phyloP scores from a whole-genome alignment of 2,888 invertebrate genomes.

The Geotrupes spiniger region DNA sequence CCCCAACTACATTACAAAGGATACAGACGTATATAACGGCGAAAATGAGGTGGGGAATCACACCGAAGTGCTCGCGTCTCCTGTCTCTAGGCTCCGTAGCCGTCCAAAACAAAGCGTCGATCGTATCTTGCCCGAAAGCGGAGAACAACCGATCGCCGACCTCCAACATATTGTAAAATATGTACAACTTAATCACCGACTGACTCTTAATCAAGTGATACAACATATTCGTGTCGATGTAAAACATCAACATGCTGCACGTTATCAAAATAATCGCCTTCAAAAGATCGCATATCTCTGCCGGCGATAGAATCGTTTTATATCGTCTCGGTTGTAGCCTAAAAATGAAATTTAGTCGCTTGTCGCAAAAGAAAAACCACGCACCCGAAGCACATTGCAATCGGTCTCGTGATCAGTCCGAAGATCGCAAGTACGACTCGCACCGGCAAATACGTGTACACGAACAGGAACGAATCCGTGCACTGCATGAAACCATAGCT shows the following conservation, averaged over 20 bases:
- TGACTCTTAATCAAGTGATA: constrained; percentile 97
- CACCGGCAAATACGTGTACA: constrained; percentile 95
- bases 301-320: constrained; percentile 71
- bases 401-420: constrained; percentile 71
- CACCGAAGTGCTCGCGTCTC: constrained; percentile 79
- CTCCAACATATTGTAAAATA: constrained; percentile 99
- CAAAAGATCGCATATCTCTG: constrained; percentile 93
- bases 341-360: constrained; percentile 18
- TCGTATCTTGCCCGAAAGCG: constrained; percentile 96
- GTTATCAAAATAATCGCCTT: constrained; percentile 86
- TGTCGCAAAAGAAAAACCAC: constrained; percentile 30
- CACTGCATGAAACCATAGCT: constrained; percentile 93
- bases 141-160: constrained; percentile 95
- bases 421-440: constrained; percentile 85
- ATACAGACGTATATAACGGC: constrained; percentile 93
- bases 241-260: constrained; percentile 81
- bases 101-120: constrained; percentile 98
- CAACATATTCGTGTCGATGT: constrained; percentile 96
- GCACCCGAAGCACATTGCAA: constrained; percentile 73
- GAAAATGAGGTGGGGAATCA: constrained; percentile 86
- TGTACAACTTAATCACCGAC: constrained; percentile 97
- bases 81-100: constrained; percentile 91
- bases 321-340: constrained; percentile 45
- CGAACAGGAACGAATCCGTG: constrained; percentile 94
- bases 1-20: constrained; percentile 63